phyloP scores from a whole-genome alignment of 2,888 invertebrate species.

The Andrena minutula region DNA sequence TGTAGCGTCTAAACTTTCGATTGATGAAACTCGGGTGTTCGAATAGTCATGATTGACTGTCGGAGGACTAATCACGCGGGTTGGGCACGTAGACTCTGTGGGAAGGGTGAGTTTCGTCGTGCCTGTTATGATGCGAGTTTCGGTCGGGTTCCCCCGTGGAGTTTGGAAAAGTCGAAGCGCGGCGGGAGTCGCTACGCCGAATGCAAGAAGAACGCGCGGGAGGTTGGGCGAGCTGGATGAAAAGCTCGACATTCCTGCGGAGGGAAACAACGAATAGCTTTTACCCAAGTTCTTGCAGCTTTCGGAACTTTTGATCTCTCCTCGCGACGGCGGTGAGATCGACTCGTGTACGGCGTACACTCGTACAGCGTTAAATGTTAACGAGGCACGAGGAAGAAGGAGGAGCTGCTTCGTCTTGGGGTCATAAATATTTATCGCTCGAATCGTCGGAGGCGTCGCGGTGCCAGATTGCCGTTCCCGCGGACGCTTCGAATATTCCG shows the following conservation, averaged over 20 bases:
- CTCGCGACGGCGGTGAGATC: not conserved
- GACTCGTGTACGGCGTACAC: not conserved
- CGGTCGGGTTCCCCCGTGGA: too few relatives aligned
- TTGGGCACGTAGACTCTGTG: too few relatives aligned
- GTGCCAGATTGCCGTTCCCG: constrained; percentile 28
- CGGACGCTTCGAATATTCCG: constrained; percentile 13
- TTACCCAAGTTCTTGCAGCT: constrained; percentile 7
- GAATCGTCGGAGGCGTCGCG: constrained; percentile 15
- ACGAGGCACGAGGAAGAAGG: constrained; percentile 2
- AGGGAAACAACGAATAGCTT: constrained; percentile 28
- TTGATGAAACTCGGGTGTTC: too few relatives aligned
- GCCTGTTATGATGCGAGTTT: too few relatives aligned
- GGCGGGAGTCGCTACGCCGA: not conserved
- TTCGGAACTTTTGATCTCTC: not conserved
- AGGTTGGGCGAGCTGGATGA: not conserved
- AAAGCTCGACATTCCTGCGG: not conserved
- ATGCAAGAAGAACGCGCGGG: not conserved
- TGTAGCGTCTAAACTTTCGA: too few relatives aligned
- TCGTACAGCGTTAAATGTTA: constrained; percentile 28
- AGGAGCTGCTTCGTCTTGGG: constrained; percentile 17
- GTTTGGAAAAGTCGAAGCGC: not conserved
- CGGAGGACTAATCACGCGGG: too few relatives aligned
- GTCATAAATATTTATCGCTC: constrained; percentile 32
- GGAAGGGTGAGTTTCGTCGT: too few relatives aligned
- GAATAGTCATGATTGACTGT: too few relatives aligned